Percentiles rank a stretch among this genome's conserved stretches.
Evolutionary conservation across 2,888 invertebrate genomes (phyloP).

Genomic region (Exocentrus adspersus): DNA sequence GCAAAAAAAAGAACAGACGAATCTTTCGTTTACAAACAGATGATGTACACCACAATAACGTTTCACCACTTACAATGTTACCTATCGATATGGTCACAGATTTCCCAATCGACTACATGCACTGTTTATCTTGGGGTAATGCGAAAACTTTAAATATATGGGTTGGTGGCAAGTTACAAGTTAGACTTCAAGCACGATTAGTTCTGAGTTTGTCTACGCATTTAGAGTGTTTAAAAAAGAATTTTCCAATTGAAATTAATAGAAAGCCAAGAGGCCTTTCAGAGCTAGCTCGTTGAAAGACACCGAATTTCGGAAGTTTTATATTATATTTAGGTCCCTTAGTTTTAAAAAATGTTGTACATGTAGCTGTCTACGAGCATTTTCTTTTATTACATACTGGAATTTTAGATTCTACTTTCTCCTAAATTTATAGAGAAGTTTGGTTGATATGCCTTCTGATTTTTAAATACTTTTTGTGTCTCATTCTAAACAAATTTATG

Average conservation of each 20-base stretch:
- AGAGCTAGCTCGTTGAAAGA: conserved; percentile 40
- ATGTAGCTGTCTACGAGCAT: background rate
- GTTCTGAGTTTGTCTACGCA: background rate
- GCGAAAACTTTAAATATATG: conserved; percentile 36
- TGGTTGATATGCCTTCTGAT: too few relatives aligned
- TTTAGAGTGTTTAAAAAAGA: background rate
- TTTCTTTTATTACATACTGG: too few relatives aligned
- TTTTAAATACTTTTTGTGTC: too few relatives aligned
- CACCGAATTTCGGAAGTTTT: conserved; percentile 41
- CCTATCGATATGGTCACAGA: conserved; percentile 31
- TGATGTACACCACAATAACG: conserved; percentile 34
- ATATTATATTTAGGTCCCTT: conserved; percentile 37
- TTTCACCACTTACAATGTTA: conserved; percentile 30
- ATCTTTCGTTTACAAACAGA: conserved; percentile 11
- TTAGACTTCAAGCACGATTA: background rate
- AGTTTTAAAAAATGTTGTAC: conserved; percentile 15
- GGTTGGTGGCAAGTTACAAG: background rate
- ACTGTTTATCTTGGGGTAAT: conserved; percentile 43
- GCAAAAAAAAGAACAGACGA: conserved; percentile 36
- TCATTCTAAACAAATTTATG: too few relatives aligned
- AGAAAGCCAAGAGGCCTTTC: conserved; percentile 40
- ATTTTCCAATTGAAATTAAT: conserved; percentile 42
- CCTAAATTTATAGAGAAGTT: too few relatives aligned
- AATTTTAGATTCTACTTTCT: too few relatives aligned
- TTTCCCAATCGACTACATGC: conserved; percentile 43